Evolutionary conservation across 2,797 vertebrate species (phyloP), one percentile per base, ranked within the genome.

Genomic region (Siniperca undulata): DNA sequence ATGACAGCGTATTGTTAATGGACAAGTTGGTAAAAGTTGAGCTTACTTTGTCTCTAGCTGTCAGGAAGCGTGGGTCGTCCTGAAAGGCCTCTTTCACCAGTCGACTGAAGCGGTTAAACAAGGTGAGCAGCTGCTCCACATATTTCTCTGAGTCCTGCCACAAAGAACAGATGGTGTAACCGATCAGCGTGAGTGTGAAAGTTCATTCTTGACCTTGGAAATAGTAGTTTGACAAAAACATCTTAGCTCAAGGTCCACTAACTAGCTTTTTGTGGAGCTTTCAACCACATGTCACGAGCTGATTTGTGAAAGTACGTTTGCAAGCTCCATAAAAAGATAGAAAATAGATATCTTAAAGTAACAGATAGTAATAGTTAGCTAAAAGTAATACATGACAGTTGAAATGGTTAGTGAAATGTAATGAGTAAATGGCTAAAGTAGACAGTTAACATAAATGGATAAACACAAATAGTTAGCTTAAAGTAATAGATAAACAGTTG

Each of bases 1-100:
- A 11, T 24, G 34, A 46, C 7, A 19, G 10, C 1, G 1, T 2
- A 10, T 14, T 27, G 27, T 24, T 65, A 9, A 7, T 3, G 12
- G 8, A 53, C 14, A 38, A 2, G 19, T 13, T 7, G 3, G 12
- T 7, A 12, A 1, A 61, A 14, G 44, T 4, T 1, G 17, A 8
- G 90, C 92, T 91, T 92, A 98, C 99, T 96, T 99, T 99, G 94
- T 99, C 99, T 95, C 99, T 96, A 30, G 98, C 98, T 40, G 99
- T 99, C 77, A 99, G 97, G 95, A 99, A 99, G 80, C 98, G 96
- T 1, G 98, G 99, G 92, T 99, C 99, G 86, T 99, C 99, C 87
- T 98, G 98, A 93, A 99, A 99, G 36, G 98, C 99, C 91, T 99
- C 98, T 94, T 99, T 99, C 92, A 99, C 99, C 86, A 99, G 95